These are phyloP conservation scores for Tuta absoluta DNA, from an alignment of 2,888 invertebrate genomes.

Conservation along the genomic window DNA sequence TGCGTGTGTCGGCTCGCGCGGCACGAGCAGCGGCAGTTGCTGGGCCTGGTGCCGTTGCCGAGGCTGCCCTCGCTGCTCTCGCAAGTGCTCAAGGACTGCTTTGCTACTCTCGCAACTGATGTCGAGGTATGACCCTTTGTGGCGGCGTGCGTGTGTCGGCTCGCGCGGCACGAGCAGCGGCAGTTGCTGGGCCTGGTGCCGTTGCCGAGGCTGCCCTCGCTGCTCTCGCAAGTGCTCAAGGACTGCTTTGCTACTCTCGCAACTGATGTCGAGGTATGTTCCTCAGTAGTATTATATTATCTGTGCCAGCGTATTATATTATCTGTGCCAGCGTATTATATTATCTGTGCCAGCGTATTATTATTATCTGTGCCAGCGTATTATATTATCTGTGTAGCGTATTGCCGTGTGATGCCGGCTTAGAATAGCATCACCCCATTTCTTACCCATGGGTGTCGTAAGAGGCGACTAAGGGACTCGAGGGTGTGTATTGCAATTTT, in stretches of 20 bases:
- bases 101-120: slow-evolving; percentile 91
- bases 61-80: slow-evolving; percentile 92
- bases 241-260: slow-evolving; percentile 93
- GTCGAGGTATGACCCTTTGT: slow-evolving; percentile 84
- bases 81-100: slow-evolving; percentile 90
- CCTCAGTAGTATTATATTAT: no score
- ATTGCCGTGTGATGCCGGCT: no score
- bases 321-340: slow-evolving; percentile 31
- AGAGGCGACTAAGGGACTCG: no score
- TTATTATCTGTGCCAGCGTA: no score
- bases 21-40: slow-evolving; percentile 91
- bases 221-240: slow-evolving; percentile 91
- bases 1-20: slow-evolving; percentile 87
- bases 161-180: slow-evolving; percentile 93
- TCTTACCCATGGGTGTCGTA: no score
- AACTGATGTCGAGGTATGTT: slow-evolving; percentile 89
- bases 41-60: slow-evolving; percentile 90
- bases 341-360: slow-evolving; percentile 51
- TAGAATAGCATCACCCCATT: no score
- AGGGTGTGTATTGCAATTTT: no score
- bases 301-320: no score
- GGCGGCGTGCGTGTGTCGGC: slow-evolving; percentile 67
- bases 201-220: slow-evolving; percentile 88
- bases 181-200: slow-evolving; percentile 93
- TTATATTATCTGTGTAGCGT: no score